Evolutionary conservation across 2,888 invertebrate species (phyloP), one percentile per base, ranked within the genome.

Genomic region (Lacanobia oleracea): DNA sequence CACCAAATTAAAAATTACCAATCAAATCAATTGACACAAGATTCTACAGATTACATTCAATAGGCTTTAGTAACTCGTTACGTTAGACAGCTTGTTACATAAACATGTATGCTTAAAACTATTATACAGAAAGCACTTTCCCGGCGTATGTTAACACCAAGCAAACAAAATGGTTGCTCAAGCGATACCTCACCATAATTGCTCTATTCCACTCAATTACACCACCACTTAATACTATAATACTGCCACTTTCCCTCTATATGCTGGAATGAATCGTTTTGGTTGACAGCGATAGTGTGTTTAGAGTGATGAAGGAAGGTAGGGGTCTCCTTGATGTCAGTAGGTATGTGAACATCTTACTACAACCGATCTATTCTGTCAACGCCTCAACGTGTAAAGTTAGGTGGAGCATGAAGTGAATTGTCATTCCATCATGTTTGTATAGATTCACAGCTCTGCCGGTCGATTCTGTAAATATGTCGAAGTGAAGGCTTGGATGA

Each of bases 121-220:
- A 77, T 67, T 71, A 71, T 53, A n/a, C 56, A 63, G 77, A 57
- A 67, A 66, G 18, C 63, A 51, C 53, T 53, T 18, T 10, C 37
- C 18, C 45, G 12, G 50, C 21, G 63, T 71, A 45, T 77, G 63
- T 67, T 72, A 60, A 72, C 66, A 12, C 56, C 5, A 27, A 70
- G 50, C 66, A 71, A 82, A 70, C 75, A 68, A 69, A 71, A 62
- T 45, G 45, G 54, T 67, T 68, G 27, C 65, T 50, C 27, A 50
- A 62, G 37, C 72, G 64, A 56, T 75, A 77, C 70, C 66, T 56
- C 59, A 45, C 51, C 27, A 67, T 78, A 82, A 82, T 73, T 65
- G 67, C 83, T 75, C 59, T 60, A 78, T 82, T 75, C 71, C 62
- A 71, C 53, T 54, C 67, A 59, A 62, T 71, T 78, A 77, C 50